Base-by-base conservation (phyloP, 2,888 invertebrate genomes). In the Hemistola chrysoprasaria region DNA sequence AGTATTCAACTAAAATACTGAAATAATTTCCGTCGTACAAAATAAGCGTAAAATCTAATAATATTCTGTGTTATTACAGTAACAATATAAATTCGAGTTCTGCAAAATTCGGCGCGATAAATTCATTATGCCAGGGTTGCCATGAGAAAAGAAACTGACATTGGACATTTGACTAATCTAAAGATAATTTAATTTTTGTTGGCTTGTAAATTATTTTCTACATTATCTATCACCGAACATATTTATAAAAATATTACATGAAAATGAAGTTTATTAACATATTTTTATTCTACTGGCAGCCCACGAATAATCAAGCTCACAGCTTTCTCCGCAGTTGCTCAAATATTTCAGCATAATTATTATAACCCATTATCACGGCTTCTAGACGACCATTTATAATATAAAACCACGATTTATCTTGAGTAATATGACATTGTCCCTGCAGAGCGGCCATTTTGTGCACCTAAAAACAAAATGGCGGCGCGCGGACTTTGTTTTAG, bases 261-360 rank as follows among this genome's bases (percentile, higher is more conserved):
- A n/a, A n/a, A n/a, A n/a, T n/a, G n/a, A 16, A 16, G 4, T 3
- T 16, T 4, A 3, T 16, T 11, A 22, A 10, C 32, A 33, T 33
- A 8, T 11, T 33, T n/a, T 10, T 29, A 21, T 11, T 20, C 8
- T 10, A 36, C 36, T 45, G 84, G 83, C 82, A 84, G 76, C 83
- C 79, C 75, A 55, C 22, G 60, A 55, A 62, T n/a, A 65, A 62
- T 69, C 56, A 72, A 76, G 81, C 86, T 84, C 86, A 86, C 87
- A 87, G 87, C 86, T 87, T 83, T 81, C 79, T 76, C 74, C 59
- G 74, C 86, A 78, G 75, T 81, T 85, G 86, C 85, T 85, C 86
- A 85, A 87, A 68, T 68, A 60, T 73, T 65, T 75, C 69, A 68
- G 58, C 69, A 63, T 62, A 60, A 58, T 52, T 57, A 62, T 49